Evolutionary conservation across 2,797 vertebrate species (phyloP), one percentile per base, ranked within the genome.

Genomic region (Epinephelus awoara): DNA sequence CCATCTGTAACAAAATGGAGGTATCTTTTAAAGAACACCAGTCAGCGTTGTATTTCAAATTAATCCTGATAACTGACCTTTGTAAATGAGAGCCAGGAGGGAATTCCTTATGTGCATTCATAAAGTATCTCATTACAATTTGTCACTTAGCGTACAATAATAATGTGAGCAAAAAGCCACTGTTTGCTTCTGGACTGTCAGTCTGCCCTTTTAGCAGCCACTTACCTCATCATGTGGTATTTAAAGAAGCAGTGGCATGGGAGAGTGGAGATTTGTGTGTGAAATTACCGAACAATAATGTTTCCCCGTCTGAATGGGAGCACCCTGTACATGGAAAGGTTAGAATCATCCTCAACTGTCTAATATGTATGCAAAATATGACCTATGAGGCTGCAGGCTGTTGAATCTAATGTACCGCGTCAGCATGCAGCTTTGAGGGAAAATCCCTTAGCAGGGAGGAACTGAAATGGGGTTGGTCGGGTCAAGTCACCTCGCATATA

Each of bases 301-400:
- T 90, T 91, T 85, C 80, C 77, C 80, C 29, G 6, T 82, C 77
- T 91, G 75, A 89, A 92, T 85, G 80, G 76, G 77, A 92, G 85
- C 80, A 67, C 83, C 88, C 77, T 77, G 76, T 79, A 87, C 84
- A 86, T 1, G 59, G 79, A 94, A 94, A 95, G 94, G 94, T 94
- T 95, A 94, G 79, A 85, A 81, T 91, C 90, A 86, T 93, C 88
- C 91, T 88, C 84, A 77, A 72, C 85, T 75, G 84, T 89, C 92
- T 94, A 85, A 93, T 94, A 87, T 84, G 84, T 92, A 94, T 95
- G 94, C 92, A 92, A 93, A 95, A 88, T 88, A 77, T 95, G 95
- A 95, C 94, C 94, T 94, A 93, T 94, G 85, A 87, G 89, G 83
- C 77, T 82, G 75, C 80, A 38, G 90, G 83, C 90, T 89, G 89